Base-by-base conservation (phyloP, 2,888 invertebrate genomes). In the Amphipoea lucens region DNA sequence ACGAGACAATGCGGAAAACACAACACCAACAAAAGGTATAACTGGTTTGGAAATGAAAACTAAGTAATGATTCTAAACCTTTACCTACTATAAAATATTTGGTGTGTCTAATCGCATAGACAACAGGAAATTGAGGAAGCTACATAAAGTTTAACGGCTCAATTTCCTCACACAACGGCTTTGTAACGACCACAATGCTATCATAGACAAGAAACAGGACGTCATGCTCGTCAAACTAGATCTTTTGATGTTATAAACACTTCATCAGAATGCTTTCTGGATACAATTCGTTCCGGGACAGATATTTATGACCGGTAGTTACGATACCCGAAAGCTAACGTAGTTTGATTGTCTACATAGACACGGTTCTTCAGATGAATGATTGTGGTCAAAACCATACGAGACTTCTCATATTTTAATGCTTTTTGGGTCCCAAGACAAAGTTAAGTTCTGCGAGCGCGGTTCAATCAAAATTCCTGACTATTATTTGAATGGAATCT, bases 241-340 rank as follows among this genome's bases (percentile, higher is more conserved):
- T 85, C 85, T 84, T 85, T 85, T 84, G 85, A 87, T 84, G 81
- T 87, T 81, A 36, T 81, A 81, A 87, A 72, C 76, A 80, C 80
- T 84, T 85, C 76, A 87, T 84, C 60, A 12, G 36, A 77, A 84
- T 75, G 77, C 17, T 84, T 79, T 77, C 72, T 75, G 81, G 81
- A 81, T 84, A 74, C 62, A 54, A 85, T 87, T 84, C 63, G 85
- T 81, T 84, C 45, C 69, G 74, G 66, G 68, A 74, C 71, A 69
- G 73, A 84, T 76, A 76, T 68, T 62, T 23, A 48, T 66, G 54
- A 54, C 66, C 78, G 36, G 68, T 57, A 65, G 54, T 72, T 62
- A 57, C 36, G 29, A 29, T 17, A 36, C 23, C 23, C 36, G 29
- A 57, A 60, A 57, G 65, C 23, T 36, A 45, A 74, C 14, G 6